A percentile compares a stretch with the other conserved stretches of the same genome.
Conservation (phyloP, 2,888 invertebrate genomes). For the Abscondita cerata region DNA sequence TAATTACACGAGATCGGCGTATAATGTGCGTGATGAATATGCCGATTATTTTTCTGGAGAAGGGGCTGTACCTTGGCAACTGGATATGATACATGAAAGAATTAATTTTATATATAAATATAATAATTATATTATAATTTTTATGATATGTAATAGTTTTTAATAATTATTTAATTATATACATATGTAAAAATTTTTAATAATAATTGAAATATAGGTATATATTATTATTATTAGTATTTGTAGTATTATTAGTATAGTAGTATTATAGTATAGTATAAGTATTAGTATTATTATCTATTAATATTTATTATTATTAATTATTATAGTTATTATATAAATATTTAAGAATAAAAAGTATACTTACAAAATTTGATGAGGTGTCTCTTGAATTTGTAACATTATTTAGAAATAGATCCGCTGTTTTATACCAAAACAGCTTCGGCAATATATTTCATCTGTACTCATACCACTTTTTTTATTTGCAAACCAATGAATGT, state of each 20-base stretch:
- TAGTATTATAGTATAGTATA: no score
- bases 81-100: conserved; percentile 32
- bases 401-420: conserved; percentile 18
- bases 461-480: conserved; percentile 30
- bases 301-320: no score
- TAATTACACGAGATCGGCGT: conserved; percentile 28
- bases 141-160: no score
- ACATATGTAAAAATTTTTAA: no score
- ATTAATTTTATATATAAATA: conserved; percentile 26
- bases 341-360: conserved; percentile 25
- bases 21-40: conserved; percentile 25
- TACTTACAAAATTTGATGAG: conserved; percentile 39
- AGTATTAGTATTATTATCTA: no score
- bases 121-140: no score
- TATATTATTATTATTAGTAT: no score
- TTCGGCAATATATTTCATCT: conserved; percentile 35
- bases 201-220: no score
- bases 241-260: no score
- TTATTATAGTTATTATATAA: no score
- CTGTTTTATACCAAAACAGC: conserved; percentile 37
- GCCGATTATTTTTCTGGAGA: conserved; percentile 36
- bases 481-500: conserved; percentile 4
- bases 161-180: no score
- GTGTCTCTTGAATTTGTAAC: not conserved
- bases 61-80: conserved; percentile 39